Evolutionary conservation across 2,113 vertebrate species (phyloP).

Genomic region (Chloropsis hardwickii): DNA sequence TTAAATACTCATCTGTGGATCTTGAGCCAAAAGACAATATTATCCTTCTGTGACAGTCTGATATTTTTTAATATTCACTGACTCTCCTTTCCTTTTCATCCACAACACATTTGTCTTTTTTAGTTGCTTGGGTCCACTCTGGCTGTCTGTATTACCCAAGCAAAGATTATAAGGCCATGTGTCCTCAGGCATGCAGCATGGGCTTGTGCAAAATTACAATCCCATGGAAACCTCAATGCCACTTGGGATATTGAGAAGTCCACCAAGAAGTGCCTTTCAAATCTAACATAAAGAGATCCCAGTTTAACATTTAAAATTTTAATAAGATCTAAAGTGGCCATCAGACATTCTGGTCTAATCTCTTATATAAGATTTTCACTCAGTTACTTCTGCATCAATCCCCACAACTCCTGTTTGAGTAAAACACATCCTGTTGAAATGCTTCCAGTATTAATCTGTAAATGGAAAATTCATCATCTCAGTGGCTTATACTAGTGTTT

Average conservation of each 20-base stretch:
- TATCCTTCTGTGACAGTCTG: not conserved
- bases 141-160: not conserved
- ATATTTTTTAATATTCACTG: not conserved
- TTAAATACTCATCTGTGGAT: not conserved
- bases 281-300: not conserved
- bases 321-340: not conserved
- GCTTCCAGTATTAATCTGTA: not conserved
- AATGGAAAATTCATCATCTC: not conserved
- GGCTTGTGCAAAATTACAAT: not conserved
- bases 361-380: not conserved
- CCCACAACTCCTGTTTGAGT: not conserved
- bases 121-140: not conserved
- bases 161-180: not conserved
- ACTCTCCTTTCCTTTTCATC: not conserved
- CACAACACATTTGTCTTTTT: not conserved
- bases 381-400: not conserved
- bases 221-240: not conserved
- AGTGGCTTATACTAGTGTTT: not conserved
- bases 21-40: not conserved
- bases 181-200: not conserved
- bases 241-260: not conserved
- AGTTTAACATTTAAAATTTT: not conserved
- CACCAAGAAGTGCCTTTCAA: not conserved
- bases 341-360: not conserved
- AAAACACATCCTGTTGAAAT: not conserved